These are phyloP conservation scores for Enteromius mattozi DNA, from an alignment of 2,797 vertebrate species.

Conservation along the genomic window DNA sequence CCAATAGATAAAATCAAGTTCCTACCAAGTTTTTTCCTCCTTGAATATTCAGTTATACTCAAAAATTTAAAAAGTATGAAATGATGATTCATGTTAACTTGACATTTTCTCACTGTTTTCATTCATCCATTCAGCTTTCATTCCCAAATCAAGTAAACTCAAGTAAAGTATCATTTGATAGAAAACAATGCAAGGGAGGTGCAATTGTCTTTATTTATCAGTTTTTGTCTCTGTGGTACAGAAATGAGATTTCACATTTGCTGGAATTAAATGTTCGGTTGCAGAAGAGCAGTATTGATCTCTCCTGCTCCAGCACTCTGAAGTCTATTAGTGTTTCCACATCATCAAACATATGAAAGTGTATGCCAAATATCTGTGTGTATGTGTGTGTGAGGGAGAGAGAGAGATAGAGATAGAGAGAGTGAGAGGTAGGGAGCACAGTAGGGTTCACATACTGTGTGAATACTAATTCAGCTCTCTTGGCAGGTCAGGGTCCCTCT, in stretches of 20 bases:
- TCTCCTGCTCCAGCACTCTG: slow-evolving; percentile 27
- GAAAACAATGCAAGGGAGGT: background rate
- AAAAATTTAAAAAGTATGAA: background rate
- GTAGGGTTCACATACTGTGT: slow-evolving; percentile 52
- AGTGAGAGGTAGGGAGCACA: slow-evolving; percentile 16
- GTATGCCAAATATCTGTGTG: slow-evolving; percentile 28
- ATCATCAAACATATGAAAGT: slow-evolving; percentile 43
- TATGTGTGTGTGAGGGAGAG: slow-evolving; percentile 47
- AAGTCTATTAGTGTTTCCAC: slow-evolving; percentile 44
- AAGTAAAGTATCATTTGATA: background rate
- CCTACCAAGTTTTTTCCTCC: background rate
- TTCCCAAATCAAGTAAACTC: background rate
- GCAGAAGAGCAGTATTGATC: slow-evolving; percentile 25
- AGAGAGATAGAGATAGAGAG: slow-evolving; percentile 31
- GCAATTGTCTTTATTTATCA: slow-evolving; percentile 14
- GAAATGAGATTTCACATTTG: slow-evolving; percentile 10
- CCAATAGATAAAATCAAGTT: background rate
- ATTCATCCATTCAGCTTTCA: background rate
- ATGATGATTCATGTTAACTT: background rate
- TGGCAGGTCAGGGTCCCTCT: slow-evolving; percentile 68
- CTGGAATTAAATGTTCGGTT: slow-evolving; percentile 26
- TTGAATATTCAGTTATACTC: background rate
- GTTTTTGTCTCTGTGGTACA: slow-evolving; percentile 7
- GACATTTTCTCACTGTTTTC: background rate
- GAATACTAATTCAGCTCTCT: slow-evolving; percentile 67